phyloP scores from a whole-genome alignment of 2,888 invertebrate genomes.

The Pollenia griseotomentosa region DNA sequence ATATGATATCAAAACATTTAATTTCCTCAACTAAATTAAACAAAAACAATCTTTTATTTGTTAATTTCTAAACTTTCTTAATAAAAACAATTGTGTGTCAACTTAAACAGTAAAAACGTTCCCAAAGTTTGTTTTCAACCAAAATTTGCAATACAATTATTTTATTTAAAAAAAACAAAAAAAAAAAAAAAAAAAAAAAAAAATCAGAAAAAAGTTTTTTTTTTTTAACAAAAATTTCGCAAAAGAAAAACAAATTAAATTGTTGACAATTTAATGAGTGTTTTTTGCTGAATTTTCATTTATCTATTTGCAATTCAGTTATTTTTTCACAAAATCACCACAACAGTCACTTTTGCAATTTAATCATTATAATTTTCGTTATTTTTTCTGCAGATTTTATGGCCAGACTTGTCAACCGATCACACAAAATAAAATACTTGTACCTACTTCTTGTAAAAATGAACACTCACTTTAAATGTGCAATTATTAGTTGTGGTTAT shows the following conservation, averaged over 20 bases:
- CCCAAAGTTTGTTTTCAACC: conserved; percentile 15
- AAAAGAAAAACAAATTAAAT: conserved; percentile 53
- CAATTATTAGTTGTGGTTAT: conserved; percentile 1
- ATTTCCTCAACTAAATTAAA: conserved; percentile 8
- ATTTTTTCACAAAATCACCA: conserved; percentile 13
- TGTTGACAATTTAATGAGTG: conserved; percentile 56
- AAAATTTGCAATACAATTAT: conserved; percentile 16
- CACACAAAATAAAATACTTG: conserved; percentile 10
- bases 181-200: conserved; percentile 14
- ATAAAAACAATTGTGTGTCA: conserved; percentile 26
- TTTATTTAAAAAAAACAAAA: conserved; percentile 5
- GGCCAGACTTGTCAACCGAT: conserved; percentile 37
- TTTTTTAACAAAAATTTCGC: conserved; percentile 36
- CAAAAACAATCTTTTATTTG: not conserved
- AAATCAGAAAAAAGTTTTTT: no score
- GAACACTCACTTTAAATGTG: conserved; percentile 30
- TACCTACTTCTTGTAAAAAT: not conserved
- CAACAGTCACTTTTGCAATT: conserved; percentile 50
- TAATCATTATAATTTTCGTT: conserved; percentile 32
- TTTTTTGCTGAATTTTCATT: conserved; percentile 30
- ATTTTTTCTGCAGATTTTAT: conserved; percentile 19
- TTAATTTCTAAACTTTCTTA: conserved; percentile 22
- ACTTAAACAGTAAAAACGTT: not conserved
- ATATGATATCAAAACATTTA: conserved; percentile 20
- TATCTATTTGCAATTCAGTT: conserved; percentile 3